Base-by-base conservation (phyloP, 1,140 invertebrate species). In the Alviniconcha marisindica region DNA sequence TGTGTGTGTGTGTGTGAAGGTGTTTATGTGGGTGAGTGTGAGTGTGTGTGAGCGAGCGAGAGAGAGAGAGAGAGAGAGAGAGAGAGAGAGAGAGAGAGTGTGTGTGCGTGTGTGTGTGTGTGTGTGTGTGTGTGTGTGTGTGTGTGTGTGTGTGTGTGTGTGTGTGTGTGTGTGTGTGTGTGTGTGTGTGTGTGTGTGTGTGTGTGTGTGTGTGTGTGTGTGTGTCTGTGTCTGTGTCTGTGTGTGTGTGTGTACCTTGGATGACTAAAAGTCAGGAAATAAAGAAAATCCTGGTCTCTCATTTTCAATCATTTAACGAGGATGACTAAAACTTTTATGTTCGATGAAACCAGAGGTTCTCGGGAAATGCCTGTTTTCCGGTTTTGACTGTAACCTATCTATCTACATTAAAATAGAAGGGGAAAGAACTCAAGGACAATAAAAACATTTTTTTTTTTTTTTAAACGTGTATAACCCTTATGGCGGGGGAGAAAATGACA, bases 171-270 rank as follows among this genome's bases (percentile, higher is more conserved):
- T 66, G 63, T 66, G 63, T 66, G 63, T 66, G 63, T 66, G 63
- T 66, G 63, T 66, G 63, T 66, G 63, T 66, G 63, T 66, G 63
- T 66, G 63, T 66, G 63, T 66, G 63, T 66, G 63, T 33, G 28
- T 66, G 63, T 66, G 63, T 66, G 63, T 66, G 63, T 66, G 63
- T 0, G 31, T 10, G 28, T 66, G 63, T 33, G 28, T 66, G 7
- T 66, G 63, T 7, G 28, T 71, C 33, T 40, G 69, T 40, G 36
- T 71, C 31, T 18, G 69, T 71, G 36, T 24, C 5, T 71, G 69
- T 33, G 15, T 40, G 36, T 24, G 3, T 71, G 69, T 24, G 69
- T 71, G 66, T 40, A 21, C 10, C 48, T 51, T 7, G 48, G 21
- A 21, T 51, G 48, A 66, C 18, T 31, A 33, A 33, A 4, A 4